Percentiles rank a stretch among this genome's conserved stretches.
phyloP scores from a whole-genome alignment of 2,113 vertebrate species.

The Myxocyprinus asiaticus region DNA sequence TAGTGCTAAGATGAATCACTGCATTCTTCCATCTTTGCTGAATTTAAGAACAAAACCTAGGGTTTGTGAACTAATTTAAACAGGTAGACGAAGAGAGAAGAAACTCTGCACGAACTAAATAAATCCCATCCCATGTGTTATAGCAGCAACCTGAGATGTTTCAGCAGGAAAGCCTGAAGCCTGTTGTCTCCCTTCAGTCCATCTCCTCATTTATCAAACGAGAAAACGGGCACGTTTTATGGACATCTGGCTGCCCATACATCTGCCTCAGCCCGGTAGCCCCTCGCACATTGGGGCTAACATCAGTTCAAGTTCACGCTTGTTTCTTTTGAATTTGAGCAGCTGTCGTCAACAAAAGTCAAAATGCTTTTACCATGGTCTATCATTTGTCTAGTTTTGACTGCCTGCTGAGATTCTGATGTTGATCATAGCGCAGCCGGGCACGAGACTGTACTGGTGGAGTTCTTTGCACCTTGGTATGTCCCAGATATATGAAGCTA shows the following conservation, averaged over 20 bases:
- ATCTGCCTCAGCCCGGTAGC: too few relatives aligned
- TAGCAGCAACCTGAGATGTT: too few relatives aligned
- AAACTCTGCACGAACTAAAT: too few relatives aligned
- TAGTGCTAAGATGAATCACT: constrained; percentile 16
- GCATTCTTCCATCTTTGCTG: not conserved
- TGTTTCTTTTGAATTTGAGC: not conserved
- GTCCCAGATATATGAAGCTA: not conserved
- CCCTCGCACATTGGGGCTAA: too few relatives aligned
- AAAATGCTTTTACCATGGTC: constrained; percentile 4
- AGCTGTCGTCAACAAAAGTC: not conserved
- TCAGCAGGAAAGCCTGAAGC: too few relatives aligned
- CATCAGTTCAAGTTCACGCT: too few relatives aligned
- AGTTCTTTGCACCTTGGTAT: constrained; percentile 77
- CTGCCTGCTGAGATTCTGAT: constrained; percentile 60
- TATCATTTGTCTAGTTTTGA: not conserved
- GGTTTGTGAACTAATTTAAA: too few relatives aligned
- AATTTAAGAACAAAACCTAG: too few relatives aligned
- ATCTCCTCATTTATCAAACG: not conserved
- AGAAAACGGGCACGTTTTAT: not conserved
- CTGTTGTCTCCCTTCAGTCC: not conserved
- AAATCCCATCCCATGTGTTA: too few relatives aligned
- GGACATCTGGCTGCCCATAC: constrained; percentile 4
- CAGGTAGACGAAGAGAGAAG: too few relatives aligned
- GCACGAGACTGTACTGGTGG: constrained; percentile 74
- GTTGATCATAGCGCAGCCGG: constrained; percentile 68